Percentiles rank a stretch among this genome's conserved stretches.
Conservation (phyloP, 1,140 invertebrate genomes). For the Episyrphus balteatus region DNA sequence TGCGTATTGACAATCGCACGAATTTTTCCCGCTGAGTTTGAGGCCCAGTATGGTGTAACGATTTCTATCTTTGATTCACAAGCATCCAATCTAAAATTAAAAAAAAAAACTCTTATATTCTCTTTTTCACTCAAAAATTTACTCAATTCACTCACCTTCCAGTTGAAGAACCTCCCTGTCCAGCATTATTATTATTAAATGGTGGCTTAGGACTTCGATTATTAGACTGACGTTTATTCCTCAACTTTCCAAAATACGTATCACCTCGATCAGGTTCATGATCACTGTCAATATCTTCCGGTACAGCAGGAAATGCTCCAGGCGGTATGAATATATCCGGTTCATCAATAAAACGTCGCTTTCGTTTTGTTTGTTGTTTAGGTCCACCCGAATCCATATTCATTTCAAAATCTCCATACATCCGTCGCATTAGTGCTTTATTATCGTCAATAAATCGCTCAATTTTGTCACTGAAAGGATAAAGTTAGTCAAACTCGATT, state of each 20-base stretch:
- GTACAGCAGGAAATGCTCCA: constrained; percentile 26
- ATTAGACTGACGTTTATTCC: constrained; percentile 43
- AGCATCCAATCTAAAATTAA: constrained; percentile 53
- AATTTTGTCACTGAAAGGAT: constrained; percentile 62
- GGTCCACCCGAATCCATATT: constrained; percentile 41
- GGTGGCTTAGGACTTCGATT: constrained; percentile 3
- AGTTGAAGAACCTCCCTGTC: constrained; percentile 39
- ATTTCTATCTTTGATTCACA: constrained; percentile 90
- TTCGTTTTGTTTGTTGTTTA: constrained; percentile 40
- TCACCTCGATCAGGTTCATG: constrained; percentile 29
- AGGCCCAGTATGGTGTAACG: constrained; percentile 86
- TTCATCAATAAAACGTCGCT: constrained; percentile 42
- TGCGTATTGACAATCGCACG: constrained; percentile 87
- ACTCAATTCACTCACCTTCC: constrained; percentile 39
- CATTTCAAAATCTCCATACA: constrained; percentile 80
- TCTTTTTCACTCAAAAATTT: too few species aligned
- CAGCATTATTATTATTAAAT: constrained; percentile 7
- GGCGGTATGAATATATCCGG: constrained; percentile 39
- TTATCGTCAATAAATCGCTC: constrained; percentile 88
- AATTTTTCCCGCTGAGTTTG: constrained; percentile 81
- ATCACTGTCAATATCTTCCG: constrained; percentile 10
- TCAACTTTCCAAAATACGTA: constrained; percentile 42
- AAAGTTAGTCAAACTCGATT: too few species aligned
- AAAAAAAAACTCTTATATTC: constrained; percentile 1
- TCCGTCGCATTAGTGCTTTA: constrained; percentile 81